These are phyloP conservation scores for Menidia beryllina DNA, from an alignment of 2,113 vertebrate species.

Conservation along the genomic window DNA sequence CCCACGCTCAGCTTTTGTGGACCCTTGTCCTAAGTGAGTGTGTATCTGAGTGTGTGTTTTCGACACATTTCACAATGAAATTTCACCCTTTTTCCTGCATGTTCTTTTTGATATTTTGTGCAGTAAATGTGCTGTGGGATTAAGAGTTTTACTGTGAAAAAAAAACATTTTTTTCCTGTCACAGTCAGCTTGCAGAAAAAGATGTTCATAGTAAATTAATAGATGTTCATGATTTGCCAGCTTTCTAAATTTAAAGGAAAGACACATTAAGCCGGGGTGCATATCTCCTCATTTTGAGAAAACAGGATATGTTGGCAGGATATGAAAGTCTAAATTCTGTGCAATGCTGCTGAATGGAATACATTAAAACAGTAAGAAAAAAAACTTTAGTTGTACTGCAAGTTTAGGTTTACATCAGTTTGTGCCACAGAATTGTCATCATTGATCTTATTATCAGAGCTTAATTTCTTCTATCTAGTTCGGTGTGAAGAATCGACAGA, in stretches of 20 bases:
- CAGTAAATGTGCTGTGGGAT: background rate
- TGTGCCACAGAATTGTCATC: conserved; percentile 1
- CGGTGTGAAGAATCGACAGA: conserved; percentile 54
- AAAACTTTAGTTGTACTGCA: background rate
- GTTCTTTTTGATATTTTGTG: conserved; percentile 31
- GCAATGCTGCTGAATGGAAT: conserved; percentile 5
- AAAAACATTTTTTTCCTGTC: background rate
- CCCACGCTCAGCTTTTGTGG: conserved; percentile 71
- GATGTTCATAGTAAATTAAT: background rate
- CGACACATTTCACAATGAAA: conserved; percentile 45
- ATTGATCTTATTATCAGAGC: conserved; percentile 15
- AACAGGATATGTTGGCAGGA: conserved; percentile 21
- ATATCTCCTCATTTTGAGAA: conserved; percentile 23
- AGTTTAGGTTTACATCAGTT: conserved; percentile 14
- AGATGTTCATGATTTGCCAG: background rate
- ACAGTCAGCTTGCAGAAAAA: background rate
- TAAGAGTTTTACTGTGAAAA: conserved; percentile 11
- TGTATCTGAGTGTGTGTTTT: conserved; percentile 37
- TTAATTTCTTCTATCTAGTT: conserved; percentile 26
- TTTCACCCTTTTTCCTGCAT: conserved; percentile 14
- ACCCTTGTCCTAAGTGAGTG: conserved; percentile 69
- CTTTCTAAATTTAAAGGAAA: too few species aligned
- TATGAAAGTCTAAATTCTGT: conserved; percentile 22
- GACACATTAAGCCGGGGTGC: conserved; percentile 28
- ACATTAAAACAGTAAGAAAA: background rate